Conservation (phyloP, 1,140 invertebrate species). For the silkworm (Bombyx mori) region ASM3026992v2 NC_085115.1:10440501-10441000, state of each 20-base stretch:
- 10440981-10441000: no score
- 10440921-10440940: no score
- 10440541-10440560: conserved; percentile 76
- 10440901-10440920: no score
- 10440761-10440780: conserved; percentile 83
- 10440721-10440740: conserved; percentile 84
- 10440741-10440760: conserved; percentile 89
- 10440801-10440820: conserved; percentile 74
- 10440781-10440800: conserved; percentile 86
- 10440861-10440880: no score
- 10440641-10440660: conserved; percentile 81
- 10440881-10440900: no score
- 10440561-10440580: no score
- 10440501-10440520: conserved; percentile 73
- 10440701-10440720: conserved; percentile 86
- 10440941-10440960: no score
- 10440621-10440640: conserved; percentile 84
- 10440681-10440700: conserved; percentile 80
- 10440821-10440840: neutral
- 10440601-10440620: conserved; percentile 24
- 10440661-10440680: conserved; percentile 79
- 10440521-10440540: conserved; percentile 85
- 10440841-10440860: neutral
- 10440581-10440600: no score
- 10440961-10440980: no score